Evolutionary conservation across 2,113 vertebrate genomes (phyloP).

Genomic region (Indri indri): DNA sequence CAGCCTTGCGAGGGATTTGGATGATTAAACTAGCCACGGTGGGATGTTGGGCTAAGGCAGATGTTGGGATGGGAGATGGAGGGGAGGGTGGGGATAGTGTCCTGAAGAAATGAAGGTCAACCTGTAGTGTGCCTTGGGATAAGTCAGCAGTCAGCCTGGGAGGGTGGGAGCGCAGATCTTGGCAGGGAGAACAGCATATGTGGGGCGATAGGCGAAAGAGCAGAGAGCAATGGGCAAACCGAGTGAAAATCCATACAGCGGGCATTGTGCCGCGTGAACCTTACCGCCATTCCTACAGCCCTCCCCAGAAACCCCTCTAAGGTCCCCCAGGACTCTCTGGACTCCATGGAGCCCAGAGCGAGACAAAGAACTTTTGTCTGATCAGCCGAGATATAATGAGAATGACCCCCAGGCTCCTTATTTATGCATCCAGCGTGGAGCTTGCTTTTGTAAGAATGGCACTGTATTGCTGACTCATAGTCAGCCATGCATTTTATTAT

Average conservation of each 20-base stretch:
- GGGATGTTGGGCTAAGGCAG: neutral
- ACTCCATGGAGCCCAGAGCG: neutral
- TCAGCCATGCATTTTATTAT: neutral
- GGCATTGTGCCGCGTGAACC: too few relatives aligned
- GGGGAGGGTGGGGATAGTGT: neutral
- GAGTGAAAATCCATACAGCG: neutral
- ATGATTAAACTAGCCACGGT: neutral
- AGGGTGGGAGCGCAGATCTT: neutral
- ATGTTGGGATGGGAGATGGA: too few relatives aligned
- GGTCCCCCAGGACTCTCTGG: neutral
- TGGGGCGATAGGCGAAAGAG: too few relatives aligned
- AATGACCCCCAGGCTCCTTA: neutral
- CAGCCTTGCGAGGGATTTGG: neutral
- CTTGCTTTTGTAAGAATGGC: neutral
- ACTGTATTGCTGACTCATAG: neutral
- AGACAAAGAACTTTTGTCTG: conserved; percentile 56
- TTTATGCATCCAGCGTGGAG: neutral
- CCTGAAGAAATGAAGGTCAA: neutral
- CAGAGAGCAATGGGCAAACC: fast-evolving
- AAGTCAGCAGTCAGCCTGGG: neutral
- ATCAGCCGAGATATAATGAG: neutral
- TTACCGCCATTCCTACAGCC: neutral
- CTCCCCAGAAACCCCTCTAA: conserved; percentile 1
- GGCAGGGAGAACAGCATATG: neutral
- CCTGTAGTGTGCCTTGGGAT: neutral